Percentiles rank a stretch among this genome's conserved stretches.
These are phyloP conservation scores for Enteromius paludinosus DNA, from an alignment of 2,797 vertebrate genomes.

Conservation along the genomic window DNA sequence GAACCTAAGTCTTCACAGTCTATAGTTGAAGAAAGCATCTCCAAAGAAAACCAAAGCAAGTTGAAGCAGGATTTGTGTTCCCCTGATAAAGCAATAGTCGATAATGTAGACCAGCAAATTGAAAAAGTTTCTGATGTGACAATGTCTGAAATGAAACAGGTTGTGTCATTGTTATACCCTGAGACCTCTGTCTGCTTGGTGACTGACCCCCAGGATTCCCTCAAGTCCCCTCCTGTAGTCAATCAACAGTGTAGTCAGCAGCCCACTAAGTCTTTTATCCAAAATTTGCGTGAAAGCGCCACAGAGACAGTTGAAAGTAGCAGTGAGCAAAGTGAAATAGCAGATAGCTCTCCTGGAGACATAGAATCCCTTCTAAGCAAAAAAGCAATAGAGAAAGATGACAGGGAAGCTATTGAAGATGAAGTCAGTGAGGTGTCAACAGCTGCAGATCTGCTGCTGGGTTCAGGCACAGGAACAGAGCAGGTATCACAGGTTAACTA, in stretches of 20 bases:
- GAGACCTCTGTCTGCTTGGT: conserved; percentile 14
- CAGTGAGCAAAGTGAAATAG: neutral
- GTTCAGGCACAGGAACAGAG: conserved; percentile 6
- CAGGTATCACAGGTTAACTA: conserved; percentile 30
- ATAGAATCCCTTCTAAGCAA: neutral
- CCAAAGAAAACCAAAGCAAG: conserved; percentile 30
- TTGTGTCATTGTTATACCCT: conserved; percentile 23
- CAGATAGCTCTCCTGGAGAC: neutral
- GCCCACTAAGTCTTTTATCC: conserved; percentile 44
- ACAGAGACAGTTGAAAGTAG: conserved; percentile 30
- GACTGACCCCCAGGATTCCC: conserved; percentile 29
- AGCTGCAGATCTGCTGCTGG: conserved; percentile 17
- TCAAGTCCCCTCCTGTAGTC: conserved; percentile 14
- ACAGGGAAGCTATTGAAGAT: conserved; percentile 2
- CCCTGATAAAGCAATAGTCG: neutral
- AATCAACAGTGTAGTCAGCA: conserved; percentile 32
- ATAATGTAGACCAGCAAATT: conserved; percentile 10
- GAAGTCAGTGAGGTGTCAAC: conserved; percentile 11
- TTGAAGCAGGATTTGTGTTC: neutral
- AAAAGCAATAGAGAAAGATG: conserved; percentile 13
- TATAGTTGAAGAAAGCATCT: conserved; percentile 28
- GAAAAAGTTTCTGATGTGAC: conserved; percentile 13
- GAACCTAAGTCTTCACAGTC: conserved; percentile 47
- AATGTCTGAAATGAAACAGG: conserved; percentile 27
- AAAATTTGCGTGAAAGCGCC: conserved; percentile 45